Percentiles rank a stretch among this genome's conserved stretches.
Conservation (phyloP, 2,113 vertebrate genomes). For the Hypanus sabinus region DNA sequence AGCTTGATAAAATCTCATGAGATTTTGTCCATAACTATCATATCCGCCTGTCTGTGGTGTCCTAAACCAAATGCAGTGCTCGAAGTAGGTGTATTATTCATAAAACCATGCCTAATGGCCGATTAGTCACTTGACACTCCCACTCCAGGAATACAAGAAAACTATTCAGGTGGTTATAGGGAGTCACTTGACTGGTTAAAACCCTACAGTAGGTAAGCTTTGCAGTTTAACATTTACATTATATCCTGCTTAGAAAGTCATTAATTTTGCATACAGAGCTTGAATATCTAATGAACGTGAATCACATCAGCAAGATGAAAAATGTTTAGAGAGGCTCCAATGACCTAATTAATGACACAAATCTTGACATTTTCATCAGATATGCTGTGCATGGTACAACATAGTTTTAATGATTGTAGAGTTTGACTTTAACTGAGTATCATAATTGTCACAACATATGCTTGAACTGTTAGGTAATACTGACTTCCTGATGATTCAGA, state of each 20-base stretch:
- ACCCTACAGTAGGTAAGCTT: neutral
- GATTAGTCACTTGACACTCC: neutral
- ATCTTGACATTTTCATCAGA: slow-evolving; percentile 19
- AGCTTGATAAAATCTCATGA: neutral
- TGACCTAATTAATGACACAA: slow-evolving; percentile 17
- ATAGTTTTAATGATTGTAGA: slow-evolving; percentile 7
- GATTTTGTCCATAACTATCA: neutral
- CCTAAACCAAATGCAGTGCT: neutral
- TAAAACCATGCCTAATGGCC: too few relatives aligned
- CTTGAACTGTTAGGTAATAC: neutral
- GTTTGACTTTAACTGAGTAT: slow-evolving; percentile 9
- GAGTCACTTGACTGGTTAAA: neutral
- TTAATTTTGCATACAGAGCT: slow-evolving; percentile 24
- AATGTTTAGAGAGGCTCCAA: slow-evolving; percentile 22
- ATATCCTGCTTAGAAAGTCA: slow-evolving; percentile 1
- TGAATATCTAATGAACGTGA: slow-evolving; percentile 21
- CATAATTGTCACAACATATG: slow-evolving; percentile 30
- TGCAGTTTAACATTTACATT: slow-evolving; percentile 1
- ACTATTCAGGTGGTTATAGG: neutral
- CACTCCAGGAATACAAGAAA: neutral
- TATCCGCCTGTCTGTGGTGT: neutral
- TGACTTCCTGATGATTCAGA: neutral
- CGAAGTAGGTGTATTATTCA: too few relatives aligned
- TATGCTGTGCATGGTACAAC: slow-evolving; percentile 13
- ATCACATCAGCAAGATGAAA: slow-evolving; percentile 12